Percentiles rank a stretch among this genome's conserved stretches.
Evolutionary conservation across 2,888 invertebrate species (phyloP).

Genomic region (Lasioglossum morio): DNA sequence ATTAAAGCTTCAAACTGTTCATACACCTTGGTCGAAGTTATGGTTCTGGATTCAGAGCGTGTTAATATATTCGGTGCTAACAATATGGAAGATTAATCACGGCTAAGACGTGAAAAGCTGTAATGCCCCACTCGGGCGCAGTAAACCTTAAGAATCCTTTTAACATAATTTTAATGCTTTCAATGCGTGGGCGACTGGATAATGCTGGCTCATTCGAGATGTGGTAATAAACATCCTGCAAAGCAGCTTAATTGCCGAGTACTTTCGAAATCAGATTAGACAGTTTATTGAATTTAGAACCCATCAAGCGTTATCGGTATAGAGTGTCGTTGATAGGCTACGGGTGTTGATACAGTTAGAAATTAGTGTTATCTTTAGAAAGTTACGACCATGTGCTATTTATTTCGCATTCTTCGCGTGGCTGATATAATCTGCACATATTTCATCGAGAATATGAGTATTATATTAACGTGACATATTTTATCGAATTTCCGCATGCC

Average conservation of each 20-base stretch:
- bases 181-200: not conserved
- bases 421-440: not conserved
- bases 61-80: not conserved
- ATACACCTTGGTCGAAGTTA: not conserved
- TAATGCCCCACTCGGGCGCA: not conserved
- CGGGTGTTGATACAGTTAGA: not conserved
- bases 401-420: not conserved
- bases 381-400: not conserved
- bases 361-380: not conserved
- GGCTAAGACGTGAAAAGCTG: not conserved
- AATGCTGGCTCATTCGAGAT: not conserved
- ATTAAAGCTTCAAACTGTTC: not conserved
- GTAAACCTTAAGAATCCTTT: not conserved
- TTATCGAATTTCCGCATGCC: too few relatives aligned
- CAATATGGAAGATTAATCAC: not conserved
- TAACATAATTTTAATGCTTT: not conserved
- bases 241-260: not conserved
- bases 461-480: not conserved
- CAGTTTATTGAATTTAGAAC: not conserved
- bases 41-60: not conserved
- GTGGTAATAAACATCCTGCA: not conserved
- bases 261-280: not conserved
- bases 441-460: not conserved
- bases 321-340: not conserved
- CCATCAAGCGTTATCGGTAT: not conserved